phyloP scores from a whole-genome alignment of 2,888 invertebrate genomes.

The Drosophila helvetica region DNA sequence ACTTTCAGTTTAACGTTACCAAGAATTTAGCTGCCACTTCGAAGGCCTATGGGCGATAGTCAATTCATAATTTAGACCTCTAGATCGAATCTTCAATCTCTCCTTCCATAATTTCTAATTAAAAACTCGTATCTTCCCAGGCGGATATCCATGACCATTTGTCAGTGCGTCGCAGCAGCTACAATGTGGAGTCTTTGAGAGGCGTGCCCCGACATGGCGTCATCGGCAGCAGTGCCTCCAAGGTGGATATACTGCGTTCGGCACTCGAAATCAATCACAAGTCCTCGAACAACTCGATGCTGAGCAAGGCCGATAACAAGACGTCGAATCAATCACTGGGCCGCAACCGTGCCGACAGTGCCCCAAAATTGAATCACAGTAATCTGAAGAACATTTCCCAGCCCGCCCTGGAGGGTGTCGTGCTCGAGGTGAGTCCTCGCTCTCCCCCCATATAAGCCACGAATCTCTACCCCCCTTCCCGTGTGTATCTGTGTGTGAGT shows the following conservation, averaged over 20 bases:
- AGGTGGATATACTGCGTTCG: conserved; percentile 88
- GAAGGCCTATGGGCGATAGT: no score
- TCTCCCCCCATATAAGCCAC: not conserved
- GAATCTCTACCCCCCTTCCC: conserved; percentile 2
- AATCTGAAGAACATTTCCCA: conserved; percentile 87
- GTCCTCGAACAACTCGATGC: conserved; percentile 84
- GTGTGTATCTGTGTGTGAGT: conserved; percentile 23
- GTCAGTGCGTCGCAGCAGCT: conserved; percentile 84
- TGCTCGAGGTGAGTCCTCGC: conserved; percentile 85
- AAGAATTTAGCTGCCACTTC: no score
- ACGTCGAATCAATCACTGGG: conserved; percentile 87
- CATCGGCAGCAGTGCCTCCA: conserved; percentile 84
- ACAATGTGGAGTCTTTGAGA: conserved; percentile 83
- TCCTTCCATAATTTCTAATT: not conserved
- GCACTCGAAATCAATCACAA: conserved; percentile 88
- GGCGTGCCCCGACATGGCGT: conserved; percentile 77
- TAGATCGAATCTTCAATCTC: no score
- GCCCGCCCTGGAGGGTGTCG: conserved; percentile 85
- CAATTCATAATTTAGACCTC: no score
- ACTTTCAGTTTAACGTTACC: no score
- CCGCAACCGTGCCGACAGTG: conserved; percentile 86
- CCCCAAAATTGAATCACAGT: conserved; percentile 86
- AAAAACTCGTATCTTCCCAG: conserved; percentile 52
- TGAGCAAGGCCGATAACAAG: conserved; percentile 84
- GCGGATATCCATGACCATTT: conserved; percentile 84